A percentile compares a stretch with the other conserved stretches of the same genome.
Evolutionary conservation across 2,888 invertebrate species (phyloP).

Genomic region (Hirudinaria manillensis): DNA sequence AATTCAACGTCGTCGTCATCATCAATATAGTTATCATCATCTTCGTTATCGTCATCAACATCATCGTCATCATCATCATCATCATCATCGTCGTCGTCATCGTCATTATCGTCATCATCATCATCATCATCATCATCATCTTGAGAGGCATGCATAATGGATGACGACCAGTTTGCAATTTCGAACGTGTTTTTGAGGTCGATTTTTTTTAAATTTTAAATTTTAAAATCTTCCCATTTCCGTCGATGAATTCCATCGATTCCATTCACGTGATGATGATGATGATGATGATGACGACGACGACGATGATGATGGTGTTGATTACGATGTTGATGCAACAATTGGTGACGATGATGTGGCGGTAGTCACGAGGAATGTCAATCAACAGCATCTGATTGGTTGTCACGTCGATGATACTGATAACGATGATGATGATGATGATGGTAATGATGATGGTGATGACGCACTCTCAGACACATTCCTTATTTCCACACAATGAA

Average conservation of each 20-base stretch:
- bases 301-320: conserved; percentile 9
- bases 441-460: conserved; percentile 20
- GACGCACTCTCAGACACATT: no score
- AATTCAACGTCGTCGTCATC: no score
- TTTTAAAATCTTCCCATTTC: no score
- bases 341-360: conserved; percentile 13
- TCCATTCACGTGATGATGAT: conserved; percentile 27
- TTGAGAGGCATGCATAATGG: conserved; percentile 3
- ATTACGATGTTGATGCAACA: no score
- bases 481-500: no score
- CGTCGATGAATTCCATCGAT: no score
- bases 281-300: conserved; percentile 1
- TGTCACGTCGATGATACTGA: conserved; percentile 10
- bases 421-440: conserved; percentile 22
- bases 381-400: not conserved
- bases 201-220: no score
- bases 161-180: no score
- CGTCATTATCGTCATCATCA: conserved; percentile 35
- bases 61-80: conserved; percentile 19
- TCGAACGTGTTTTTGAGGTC: no score
- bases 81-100: conserved; percentile 27
- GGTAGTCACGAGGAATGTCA: no score
- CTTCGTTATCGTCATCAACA: conserved; percentile 17
- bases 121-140: conserved; percentile 35
- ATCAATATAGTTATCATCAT: conserved; percentile 15